Conservation (phyloP, 2,797 vertebrate genomes). For the Parauchenoglanis ngamensis region DNA sequence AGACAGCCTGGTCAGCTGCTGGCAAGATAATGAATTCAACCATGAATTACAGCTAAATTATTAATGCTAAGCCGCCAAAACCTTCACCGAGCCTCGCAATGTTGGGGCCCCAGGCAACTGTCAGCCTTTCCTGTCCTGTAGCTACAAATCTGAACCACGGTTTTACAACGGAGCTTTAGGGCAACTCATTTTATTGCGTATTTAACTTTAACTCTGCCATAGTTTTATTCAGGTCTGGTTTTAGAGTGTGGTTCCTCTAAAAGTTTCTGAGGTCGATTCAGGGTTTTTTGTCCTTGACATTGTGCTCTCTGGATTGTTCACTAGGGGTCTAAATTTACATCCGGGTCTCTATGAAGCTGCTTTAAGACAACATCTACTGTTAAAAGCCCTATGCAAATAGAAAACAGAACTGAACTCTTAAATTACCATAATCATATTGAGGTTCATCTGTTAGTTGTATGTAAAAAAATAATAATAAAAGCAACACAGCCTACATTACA, state of each 20-base stretch:
- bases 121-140: conserved; percentile 18
- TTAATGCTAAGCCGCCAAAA: conserved; percentile 16
- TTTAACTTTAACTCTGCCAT: not conserved
- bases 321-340: not conserved
- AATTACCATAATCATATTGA: not conserved
- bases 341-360: not conserved
- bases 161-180: not conserved
- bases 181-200: conserved; percentile 7
- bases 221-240: not conserved
- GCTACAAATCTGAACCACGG: not conserved
- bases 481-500: not conserved
- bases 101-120: conserved; percentile 19
- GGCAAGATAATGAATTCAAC: conserved; percentile 5
- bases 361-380: not conserved
- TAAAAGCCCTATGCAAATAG: not conserved
- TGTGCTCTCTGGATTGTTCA: not conserved
- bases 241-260: not conserved
- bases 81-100: not conserved
- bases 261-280: not conserved
- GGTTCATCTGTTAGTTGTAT: not conserved
- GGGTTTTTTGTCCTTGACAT: not conserved
- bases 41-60: conserved; percentile 4
- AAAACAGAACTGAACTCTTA: not conserved
- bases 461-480: not conserved
- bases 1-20: conserved; percentile 3